These are phyloP conservation scores for Drosophila ananassae DNA, from an alignment of 1,140 invertebrate species.

Conservation along the genomic window DNA sequence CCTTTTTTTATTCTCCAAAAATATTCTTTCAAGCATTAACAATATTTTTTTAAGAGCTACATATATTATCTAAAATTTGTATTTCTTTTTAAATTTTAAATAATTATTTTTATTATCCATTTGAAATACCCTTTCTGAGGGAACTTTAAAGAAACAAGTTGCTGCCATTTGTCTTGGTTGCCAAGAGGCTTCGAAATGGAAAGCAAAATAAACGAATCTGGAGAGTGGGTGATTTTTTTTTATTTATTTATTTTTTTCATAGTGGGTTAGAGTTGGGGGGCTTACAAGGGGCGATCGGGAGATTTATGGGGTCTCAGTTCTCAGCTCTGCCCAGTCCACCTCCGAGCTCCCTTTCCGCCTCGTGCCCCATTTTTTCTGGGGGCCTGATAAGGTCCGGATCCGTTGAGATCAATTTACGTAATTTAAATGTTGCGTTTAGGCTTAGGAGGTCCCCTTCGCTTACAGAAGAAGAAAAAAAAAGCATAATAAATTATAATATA, in stretches of 20 bases:
- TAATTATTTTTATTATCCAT: background rate
- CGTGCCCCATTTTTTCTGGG: background rate
- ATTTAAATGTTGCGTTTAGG: conserved; percentile 66
- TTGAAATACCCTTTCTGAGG: background rate
- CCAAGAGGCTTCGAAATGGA: conserved; percentile 60
- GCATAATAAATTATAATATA: background rate
- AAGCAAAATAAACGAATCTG: conserved; percentile 68
- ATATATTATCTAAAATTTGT: too few species aligned
- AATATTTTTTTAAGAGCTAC: too few species aligned
- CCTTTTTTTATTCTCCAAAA: too few species aligned
- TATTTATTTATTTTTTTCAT: too few species aligned
- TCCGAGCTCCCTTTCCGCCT: background rate
- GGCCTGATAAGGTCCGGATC: conserved; percentile 53
- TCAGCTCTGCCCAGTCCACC: background rate
- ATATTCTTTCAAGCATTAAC: too few species aligned
- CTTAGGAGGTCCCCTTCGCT: conserved; percentile 19
- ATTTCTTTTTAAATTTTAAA: too few species aligned
- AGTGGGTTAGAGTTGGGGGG: background rate
- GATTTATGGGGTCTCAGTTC: conserved; percentile 31
- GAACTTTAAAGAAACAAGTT: conserved; percentile 63
- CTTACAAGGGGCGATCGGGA: conserved; percentile 4
- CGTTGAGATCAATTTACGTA: conserved; percentile 71
- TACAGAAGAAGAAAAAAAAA: background rate
- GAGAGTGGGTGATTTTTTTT: background rate
- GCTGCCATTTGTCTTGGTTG: conserved; percentile 45